A percentile compares a stretch with the other conserved stretches of the same genome.
Conservation (phyloP, 92 coral and sea anemone species). For the Epizoanthus ramosus region DNA sequence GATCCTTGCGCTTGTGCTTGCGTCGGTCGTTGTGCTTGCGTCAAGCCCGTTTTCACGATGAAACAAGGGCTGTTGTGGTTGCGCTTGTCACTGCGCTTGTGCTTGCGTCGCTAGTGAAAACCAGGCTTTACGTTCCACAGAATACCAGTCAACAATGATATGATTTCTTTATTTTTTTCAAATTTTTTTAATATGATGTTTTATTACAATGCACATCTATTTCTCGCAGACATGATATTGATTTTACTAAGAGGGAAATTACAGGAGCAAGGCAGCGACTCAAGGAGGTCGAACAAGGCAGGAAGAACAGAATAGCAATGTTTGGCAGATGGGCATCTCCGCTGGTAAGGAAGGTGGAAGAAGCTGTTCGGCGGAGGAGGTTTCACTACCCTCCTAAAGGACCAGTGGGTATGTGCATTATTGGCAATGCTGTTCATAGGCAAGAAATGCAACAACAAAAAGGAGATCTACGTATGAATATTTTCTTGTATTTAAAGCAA, state of each 20-base stretch:
- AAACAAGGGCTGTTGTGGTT: no score
- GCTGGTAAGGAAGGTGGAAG: neutral
- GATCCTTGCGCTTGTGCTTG: no score
- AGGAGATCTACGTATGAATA: no score
- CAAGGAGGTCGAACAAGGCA: neutral
- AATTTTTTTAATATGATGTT: neutral
- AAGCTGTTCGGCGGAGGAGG: neutral
- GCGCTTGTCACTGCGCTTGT: no score
- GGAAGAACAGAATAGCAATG: neutral
- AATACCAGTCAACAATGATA: no score
- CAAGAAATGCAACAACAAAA: no score
- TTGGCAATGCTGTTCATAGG: no score
- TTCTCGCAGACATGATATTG: neutral
- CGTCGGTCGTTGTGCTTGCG: no score
- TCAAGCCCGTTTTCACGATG: no score
- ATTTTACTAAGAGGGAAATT: neutral
- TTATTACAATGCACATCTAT: neutral
- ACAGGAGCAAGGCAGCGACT: neutral
- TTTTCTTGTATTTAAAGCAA: no score
- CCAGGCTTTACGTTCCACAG: no score
- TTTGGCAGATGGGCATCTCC: constrained; percentile 4
- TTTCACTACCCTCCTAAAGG: constrained; percentile 3
- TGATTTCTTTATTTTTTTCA: neutral
- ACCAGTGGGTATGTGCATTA: neutral
- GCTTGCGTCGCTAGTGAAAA: no score